Percentiles rank a stretch among this genome's conserved stretches.
Conservation (phyloP, 2,888 invertebrate species). For the Erebia palarica region DNA sequence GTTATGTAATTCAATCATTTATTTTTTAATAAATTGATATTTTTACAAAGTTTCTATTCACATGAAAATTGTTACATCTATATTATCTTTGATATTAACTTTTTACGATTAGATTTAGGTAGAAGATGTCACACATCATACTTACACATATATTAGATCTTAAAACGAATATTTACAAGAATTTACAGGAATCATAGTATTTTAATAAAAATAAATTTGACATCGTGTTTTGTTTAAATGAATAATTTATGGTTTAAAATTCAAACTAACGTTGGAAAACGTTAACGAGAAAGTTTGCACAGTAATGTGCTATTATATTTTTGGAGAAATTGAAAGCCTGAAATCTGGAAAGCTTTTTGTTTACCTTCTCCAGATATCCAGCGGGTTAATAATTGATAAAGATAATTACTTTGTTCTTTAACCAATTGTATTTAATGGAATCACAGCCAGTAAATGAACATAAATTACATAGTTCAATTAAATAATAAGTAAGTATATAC, state of each 20-base stretch:
- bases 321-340: not conserved
- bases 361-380: too few species aligned
- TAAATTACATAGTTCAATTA: slow-evolving; percentile 36
- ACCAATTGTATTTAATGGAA: slow-evolving; percentile 26
- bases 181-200: slow-evolving; percentile 44
- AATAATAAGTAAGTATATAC: slow-evolving; percentile 27
- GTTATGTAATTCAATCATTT: slow-evolving; percentile 37
- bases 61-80: slow-evolving; percentile 74
- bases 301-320: slow-evolving; percentile 12
- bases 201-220: slow-evolving; percentile 52
- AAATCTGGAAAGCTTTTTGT: not conserved
- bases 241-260: not conserved
- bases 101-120: slow-evolving; percentile 71
- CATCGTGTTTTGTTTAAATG: not conserved
- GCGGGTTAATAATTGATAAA: too few species aligned
- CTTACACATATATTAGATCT: slow-evolving; percentile 51
- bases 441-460: slow-evolving; percentile 61
- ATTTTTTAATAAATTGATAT: slow-evolving; percentile 73
- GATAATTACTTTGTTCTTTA: not conserved
- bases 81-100: slow-evolving; percentile 67
- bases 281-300: not conserved
- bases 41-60: slow-evolving; percentile 77
- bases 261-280: slow-evolving; percentile 7
- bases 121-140: slow-evolving; percentile 75
- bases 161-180: slow-evolving; percentile 57